Conservation (phyloP, 2,797 vertebrate species). For the Oreortyx pictus region DNA sequence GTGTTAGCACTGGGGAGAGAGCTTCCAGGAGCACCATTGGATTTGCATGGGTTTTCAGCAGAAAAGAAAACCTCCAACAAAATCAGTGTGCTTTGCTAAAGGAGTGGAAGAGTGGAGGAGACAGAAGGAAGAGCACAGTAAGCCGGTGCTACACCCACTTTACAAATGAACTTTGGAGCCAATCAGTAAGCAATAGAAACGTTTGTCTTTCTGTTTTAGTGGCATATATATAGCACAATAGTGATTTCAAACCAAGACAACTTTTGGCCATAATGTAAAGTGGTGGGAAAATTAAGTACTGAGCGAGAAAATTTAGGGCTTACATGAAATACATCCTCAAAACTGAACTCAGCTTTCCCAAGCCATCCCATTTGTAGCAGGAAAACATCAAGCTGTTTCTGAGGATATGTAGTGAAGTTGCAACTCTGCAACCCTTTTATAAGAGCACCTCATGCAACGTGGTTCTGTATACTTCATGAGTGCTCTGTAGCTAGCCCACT, state of each 20-base stretch:
- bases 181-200: slow-evolving; percentile 27
- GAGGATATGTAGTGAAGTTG: background rate
- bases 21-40: slow-evolving; percentile 79
- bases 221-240: background rate
- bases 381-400: background rate
- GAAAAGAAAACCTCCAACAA: slow-evolving; percentile 79
- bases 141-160: background rate
- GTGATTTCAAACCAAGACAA: slow-evolving; percentile 34
- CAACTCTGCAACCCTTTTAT: background rate
- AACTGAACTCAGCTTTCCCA: background rate
- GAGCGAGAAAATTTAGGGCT: background rate
- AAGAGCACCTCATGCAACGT: accelerated
- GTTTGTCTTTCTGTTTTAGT: slow-evolving; percentile 47
- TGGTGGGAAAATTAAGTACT: slow-evolving; percentile 12
- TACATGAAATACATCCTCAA: background rate
- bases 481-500: background rate
- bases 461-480: accelerated
- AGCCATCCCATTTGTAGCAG: background rate
- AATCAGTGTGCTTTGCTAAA: slow-evolving; percentile 67
- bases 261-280: background rate
- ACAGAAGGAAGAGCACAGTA: slow-evolving; percentile 14
- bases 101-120: background rate
- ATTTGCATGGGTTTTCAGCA: slow-evolving; percentile 82
- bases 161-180: slow-evolving; percentile 52
- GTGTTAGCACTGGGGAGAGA: slow-evolving; percentile 77